Base-by-base conservation (phyloP, 2,888 invertebrate species). In the Stramonita haemastoma region DNA sequence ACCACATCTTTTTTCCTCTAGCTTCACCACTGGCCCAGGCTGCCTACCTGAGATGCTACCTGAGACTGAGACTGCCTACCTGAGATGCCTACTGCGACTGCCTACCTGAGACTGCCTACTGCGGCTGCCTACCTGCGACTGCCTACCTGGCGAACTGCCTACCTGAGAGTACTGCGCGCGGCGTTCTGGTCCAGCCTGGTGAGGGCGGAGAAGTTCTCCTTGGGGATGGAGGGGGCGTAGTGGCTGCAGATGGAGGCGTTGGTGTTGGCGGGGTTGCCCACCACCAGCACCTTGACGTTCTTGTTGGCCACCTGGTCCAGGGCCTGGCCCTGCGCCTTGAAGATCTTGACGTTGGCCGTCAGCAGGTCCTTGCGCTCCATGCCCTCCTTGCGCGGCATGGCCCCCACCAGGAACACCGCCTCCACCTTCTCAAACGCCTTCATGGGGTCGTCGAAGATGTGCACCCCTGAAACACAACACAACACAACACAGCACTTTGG, bases 191-290 rank as follows among this genome's bases (percentile, higher is more conserved):
- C 99, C 87, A 99, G 97, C 91, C 99, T 97, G 0, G 99, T 99
- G 98, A 99, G 98, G 19, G 99, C 99, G 79, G 98, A 98, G 96
- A 99, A 99, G 96, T 99, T 99, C 95, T 98, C 98, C 94, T 97
- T 97, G 32, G 99, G 99, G 95, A 99, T 99, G 36, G 98, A 98
- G 26, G 99, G 99, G 22, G 96, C 96, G 95, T 98, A 99, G 95
- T 98, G 98, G 22, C 98, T 98, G 96, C 99, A 98, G 93, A 99
- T 98, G 87, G 98, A 96, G 22, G 99, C 99, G 96, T 99, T 99
- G 6, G 99, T 99, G 96, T 99, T 99, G 32, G 99, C 99, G 88
- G 99, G 99, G 96, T 99, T 99, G 81, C 99, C 99, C 93, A 99
- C 99, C 73, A 99, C 99, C 84, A 99, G 97, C 29, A 97, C 98